Base-by-base conservation (phyloP, 2,888 invertebrate genomes). In the Germaria angustata region DNA sequence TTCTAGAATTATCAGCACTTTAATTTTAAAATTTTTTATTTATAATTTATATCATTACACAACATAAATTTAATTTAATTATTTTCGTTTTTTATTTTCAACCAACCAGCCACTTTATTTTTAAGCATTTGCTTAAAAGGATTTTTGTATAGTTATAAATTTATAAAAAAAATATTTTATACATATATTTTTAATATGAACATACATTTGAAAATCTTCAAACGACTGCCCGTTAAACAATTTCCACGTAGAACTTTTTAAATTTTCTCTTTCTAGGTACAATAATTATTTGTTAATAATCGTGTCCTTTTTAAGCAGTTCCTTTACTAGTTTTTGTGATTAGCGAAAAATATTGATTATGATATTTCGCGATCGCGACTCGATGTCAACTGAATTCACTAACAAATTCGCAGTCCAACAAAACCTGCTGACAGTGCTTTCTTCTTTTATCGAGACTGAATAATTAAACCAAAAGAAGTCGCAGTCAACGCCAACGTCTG, bases 361-460 rank as follows among this genome's bases (percentile, higher is more conserved):
- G 81, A 84, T 82, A 82, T 79, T 82, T 82, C 84, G 76, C 86
- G 88, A 87, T 87, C 89, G 88, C 88, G 88, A 86, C 81, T 87
- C 86, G 86, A 84, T 86, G 86, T 86, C 86, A 87, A 89, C 88
- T 89, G 88, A 89, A 86, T 87, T 87, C 84, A 85, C 85, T 85
- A 86, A 86, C 85, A 84, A 86, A 86, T 86, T 86, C 84, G 86
- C 86, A 84, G 73, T 81, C 86, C 86, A 87, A 87, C 85, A 86
- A 87, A 87, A 87, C 86, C 85, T 82, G 82, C 79, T 81, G 81
- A 81, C 81, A 77, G 22, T 81, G 81, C 72, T 82, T 81, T 77
- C 73, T 75, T 68, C 65, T 69, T 65, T 75, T 65, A 66, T 53
- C 59, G 41, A 59, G 6, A 6, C 28, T 5, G 28, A 78, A 75